These are phyloP conservation scores for Euura lappo DNA, from an alignment of 1,140 invertebrate species.

Conservation along the genomic window DNA sequence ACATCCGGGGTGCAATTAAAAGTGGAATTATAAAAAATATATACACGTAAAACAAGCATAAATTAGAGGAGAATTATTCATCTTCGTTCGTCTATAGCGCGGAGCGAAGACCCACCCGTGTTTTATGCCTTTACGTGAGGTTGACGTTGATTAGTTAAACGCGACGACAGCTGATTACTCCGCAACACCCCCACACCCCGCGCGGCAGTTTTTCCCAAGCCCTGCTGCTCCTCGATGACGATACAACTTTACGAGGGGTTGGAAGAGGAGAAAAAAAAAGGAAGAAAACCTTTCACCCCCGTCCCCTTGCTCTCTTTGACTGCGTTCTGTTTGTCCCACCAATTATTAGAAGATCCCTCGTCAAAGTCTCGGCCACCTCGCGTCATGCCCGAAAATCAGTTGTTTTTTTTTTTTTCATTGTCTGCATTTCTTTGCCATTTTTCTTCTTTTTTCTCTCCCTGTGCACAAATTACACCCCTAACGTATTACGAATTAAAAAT, in stretches of 20 bases:
- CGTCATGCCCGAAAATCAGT: conserved; percentile 10
- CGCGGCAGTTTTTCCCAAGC: conserved; percentile 9
- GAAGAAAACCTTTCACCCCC: neutral
- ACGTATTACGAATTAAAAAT: too few species aligned
- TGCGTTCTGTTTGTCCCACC: conserved; percentile 10
- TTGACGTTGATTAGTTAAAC: conserved; percentile 53
- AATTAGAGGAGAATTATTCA: neutral
- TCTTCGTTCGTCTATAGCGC: neutral
- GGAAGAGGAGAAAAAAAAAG: neutral
- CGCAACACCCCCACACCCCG: conserved; percentile 5
- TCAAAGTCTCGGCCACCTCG: conserved; percentile 4
- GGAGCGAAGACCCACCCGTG: neutral
- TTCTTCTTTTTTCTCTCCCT: neutral
- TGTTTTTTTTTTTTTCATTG: neutral
- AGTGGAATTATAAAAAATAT: neutral
- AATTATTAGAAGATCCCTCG: conserved; percentile 28
- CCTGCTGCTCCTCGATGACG: conserved; percentile 34
- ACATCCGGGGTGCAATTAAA: neutral
- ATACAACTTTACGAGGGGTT: conserved; percentile 45
- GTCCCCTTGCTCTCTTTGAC: neutral
- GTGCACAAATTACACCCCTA: neutral
- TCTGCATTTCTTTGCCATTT: neutral
- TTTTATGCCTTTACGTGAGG: neutral
- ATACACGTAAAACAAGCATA: too few species aligned
- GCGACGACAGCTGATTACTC: conserved; percentile 46